phyloP scores from a whole-genome alignment of 2,113 vertebrate species.

The Xiphias gladius region DNA sequence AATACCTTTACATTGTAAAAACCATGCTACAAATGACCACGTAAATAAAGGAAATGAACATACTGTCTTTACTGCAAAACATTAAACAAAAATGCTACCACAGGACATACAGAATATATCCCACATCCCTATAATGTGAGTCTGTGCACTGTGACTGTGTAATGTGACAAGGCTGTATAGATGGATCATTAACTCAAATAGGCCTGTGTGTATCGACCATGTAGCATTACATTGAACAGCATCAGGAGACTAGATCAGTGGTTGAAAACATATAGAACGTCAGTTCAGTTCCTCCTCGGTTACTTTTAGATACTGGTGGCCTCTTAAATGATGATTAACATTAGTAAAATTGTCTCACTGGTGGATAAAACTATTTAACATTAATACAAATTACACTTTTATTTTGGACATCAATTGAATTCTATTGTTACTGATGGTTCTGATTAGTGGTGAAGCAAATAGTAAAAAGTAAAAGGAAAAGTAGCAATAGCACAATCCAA shows the following conservation, averaged over 20 bases:
- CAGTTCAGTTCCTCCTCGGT: neutral
- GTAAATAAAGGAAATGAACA: neutral
- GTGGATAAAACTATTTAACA: no score
- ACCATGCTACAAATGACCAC: neutral
- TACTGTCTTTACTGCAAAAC: neutral
- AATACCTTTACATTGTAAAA: no score
- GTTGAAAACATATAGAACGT: neutral
- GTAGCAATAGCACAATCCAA: no score
- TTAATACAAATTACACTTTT: no score
- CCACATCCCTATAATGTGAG: neutral
- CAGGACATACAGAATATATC: neutral
- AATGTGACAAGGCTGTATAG: constrained; percentile 26
- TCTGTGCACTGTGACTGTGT: constrained; percentile 7
- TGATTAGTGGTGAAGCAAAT: no score
- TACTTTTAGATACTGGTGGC: neutral
- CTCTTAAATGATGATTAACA: neutral
- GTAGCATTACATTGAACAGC: neutral
- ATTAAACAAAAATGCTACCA: neutral
- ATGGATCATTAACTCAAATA: constrained; percentile 53
- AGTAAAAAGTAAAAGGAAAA: no score
- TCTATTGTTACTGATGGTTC: no score
- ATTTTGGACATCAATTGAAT: no score
- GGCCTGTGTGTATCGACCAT: constrained; percentile 10
- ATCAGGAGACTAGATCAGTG: neutral
- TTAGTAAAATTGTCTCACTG: no score